Evolutionary conservation across 2,888 invertebrate genomes (phyloP).

Genomic region (Melieria picta): DNA sequence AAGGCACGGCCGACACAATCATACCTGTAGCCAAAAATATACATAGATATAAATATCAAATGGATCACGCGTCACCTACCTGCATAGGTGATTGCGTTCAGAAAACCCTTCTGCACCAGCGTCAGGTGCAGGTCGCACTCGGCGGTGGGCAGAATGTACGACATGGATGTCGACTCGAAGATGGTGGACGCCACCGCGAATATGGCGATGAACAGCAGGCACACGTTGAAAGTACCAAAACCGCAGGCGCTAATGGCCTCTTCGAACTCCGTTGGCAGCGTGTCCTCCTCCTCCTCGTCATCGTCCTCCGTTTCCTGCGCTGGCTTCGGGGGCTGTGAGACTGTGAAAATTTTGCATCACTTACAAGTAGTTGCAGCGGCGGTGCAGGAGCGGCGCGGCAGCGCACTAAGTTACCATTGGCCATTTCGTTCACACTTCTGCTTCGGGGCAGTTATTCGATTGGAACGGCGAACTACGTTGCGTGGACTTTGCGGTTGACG

Average conservation of each 20-base stretch:
- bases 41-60: not conserved
- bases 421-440: no score
- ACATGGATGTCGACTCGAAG: slow-evolving; percentile 77
- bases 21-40: slow-evolving; percentile 70
- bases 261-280: slow-evolving; percentile 72
- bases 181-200: slow-evolving; percentile 75
- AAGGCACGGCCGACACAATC: slow-evolving; percentile 77
- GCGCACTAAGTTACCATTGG: no score
- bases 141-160: slow-evolving; percentile 78
- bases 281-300: not conserved
- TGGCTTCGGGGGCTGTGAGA: no score
- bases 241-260: slow-evolving; percentile 74
- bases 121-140: slow-evolving; percentile 78
- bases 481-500: no score
- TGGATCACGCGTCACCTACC: slow-evolving; percentile 66
- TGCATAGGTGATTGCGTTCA: slow-evolving; percentile 77
- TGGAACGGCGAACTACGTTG: no score
- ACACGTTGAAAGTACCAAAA: slow-evolving; percentile 76
- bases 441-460: no score
- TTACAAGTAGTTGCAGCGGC: no score
- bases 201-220: slow-evolving; percentile 71
- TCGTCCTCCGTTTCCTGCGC: not conserved
- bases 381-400: no score
- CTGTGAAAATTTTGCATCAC: no score
- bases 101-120: slow-evolving; percentile 75